Evolutionary conservation across 2,888 invertebrate genomes (phyloP).

Genomic region (Habrosyne pyritoides): DNA sequence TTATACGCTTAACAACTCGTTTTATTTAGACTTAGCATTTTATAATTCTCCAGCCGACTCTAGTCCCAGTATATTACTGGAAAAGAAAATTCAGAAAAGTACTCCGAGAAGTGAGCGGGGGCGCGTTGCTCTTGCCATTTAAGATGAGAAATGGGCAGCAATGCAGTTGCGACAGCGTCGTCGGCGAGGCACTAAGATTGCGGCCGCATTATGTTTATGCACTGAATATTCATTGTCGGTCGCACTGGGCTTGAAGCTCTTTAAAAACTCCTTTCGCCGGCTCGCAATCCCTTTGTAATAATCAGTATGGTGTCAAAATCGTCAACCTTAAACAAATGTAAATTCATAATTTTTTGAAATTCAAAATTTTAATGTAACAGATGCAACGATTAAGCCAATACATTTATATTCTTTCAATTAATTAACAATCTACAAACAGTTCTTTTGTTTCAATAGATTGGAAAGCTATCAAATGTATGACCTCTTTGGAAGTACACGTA

Average conservation of each 20-base stretch:
- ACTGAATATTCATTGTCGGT: conserved; percentile 74
- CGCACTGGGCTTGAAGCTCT: conserved; percentile 57
- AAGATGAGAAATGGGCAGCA: conserved; percentile 77
- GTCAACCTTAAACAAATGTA: conserved; percentile 12
- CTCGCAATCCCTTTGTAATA: conserved; percentile 40
- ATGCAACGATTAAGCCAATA: neutral
- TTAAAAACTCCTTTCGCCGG: conserved; percentile 67
- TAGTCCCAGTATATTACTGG: neutral
- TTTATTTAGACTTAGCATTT: neutral
- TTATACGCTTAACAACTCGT: neutral
- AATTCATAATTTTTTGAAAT: neutral
- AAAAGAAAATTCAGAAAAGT: conserved; percentile 2
- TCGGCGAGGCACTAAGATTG: conserved; percentile 62
- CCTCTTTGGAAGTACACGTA: no score
- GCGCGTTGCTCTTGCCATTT: conserved; percentile 66
- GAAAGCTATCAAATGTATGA: no score
- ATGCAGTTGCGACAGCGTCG: conserved; percentile 63
- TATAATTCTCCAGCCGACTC: neutral
- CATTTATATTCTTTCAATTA: neutral
- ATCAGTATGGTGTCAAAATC: conserved; percentile 20
- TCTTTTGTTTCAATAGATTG: neutral
- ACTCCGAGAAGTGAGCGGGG: conserved; percentile 26
- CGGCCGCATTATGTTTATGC: conserved; percentile 70
- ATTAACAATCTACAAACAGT: no score
- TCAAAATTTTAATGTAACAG: neutral